Evolutionary conservation across 2,797 vertebrate species (phyloP).

Genomic region (Melanotaenia maccullochi): DNA sequence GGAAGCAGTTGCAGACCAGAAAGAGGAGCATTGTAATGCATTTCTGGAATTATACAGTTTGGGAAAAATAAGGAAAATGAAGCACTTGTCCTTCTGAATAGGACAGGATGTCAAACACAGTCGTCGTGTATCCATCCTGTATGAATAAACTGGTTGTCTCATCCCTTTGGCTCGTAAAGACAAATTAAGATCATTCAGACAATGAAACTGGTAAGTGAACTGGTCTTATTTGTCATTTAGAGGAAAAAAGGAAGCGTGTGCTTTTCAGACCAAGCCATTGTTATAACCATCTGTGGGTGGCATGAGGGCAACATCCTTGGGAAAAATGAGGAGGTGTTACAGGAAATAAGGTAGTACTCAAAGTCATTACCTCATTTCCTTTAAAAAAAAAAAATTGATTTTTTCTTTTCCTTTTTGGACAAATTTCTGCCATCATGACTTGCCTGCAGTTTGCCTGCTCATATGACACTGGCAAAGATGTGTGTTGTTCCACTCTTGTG

Average conservation of each 20-base stretch:
- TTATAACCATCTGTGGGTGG: slow-evolving; percentile 49
- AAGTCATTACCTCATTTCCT: slow-evolving; percentile 62
- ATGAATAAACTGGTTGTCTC: slow-evolving; percentile 17
- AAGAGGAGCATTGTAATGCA: slow-evolving; percentile 70
- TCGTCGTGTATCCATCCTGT: slow-evolving; percentile 40
- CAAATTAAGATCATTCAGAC: neutral
- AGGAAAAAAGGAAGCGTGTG: slow-evolving; percentile 21
- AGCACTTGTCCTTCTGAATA: slow-evolving; percentile 32
- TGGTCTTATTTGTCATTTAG: slow-evolving; percentile 11
- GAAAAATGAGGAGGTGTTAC: slow-evolving; percentile 45
- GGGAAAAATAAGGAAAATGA: slow-evolving; percentile 55
- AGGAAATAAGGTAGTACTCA: slow-evolving; percentile 61
- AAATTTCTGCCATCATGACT: slow-evolving; percentile 19
- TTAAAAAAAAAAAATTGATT: slow-evolving; percentile 30
- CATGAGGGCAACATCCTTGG: slow-evolving; percentile 20
- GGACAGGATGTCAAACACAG: slow-evolving; percentile 48
- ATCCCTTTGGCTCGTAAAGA: neutral
- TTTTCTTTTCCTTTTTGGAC: slow-evolving; percentile 3
- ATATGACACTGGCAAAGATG: slow-evolving; percentile 32
- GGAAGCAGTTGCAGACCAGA: slow-evolving; percentile 64
- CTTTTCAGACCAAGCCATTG: slow-evolving; percentile 52
- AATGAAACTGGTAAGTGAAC: slow-evolving; percentile 1
- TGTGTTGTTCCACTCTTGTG: slow-evolving; percentile 55
- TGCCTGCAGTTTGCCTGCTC: slow-evolving; percentile 40
- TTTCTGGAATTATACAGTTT: slow-evolving; percentile 64